phyloP scores from a whole-genome alignment of 2,797 vertebrate genomes.

The Nannoperca australis region DNA sequence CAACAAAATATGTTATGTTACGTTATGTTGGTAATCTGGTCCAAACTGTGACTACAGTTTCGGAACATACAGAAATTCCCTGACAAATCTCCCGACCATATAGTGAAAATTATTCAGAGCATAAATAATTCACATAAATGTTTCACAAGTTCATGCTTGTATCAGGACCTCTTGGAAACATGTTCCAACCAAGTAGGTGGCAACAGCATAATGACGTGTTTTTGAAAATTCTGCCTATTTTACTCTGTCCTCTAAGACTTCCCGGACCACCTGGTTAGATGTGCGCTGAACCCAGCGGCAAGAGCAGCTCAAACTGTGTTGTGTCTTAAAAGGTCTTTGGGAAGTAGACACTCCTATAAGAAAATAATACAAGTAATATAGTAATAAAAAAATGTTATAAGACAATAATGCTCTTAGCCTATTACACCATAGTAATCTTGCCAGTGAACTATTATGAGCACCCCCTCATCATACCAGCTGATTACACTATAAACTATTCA shows the following conservation, averaged over 20 bases:
- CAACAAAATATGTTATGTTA: not conserved
- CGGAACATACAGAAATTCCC: not conserved
- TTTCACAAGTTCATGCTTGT: not conserved
- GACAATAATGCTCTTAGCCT: not conserved
- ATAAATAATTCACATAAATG: not conserved
- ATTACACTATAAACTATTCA: conserved; percentile 55
- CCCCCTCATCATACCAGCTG: conserved; percentile 33
- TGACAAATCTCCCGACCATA: not conserved
- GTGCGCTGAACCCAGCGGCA: no score
- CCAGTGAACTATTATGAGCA: conserved; percentile 22
- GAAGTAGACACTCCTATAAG: not conserved
- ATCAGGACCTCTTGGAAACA: no score
- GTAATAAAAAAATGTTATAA: conserved; percentile 5
- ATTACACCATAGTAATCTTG: conserved; percentile 1
- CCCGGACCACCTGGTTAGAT: no score
- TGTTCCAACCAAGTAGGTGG: no score
- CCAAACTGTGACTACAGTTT: not conserved
- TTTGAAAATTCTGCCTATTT: no score
- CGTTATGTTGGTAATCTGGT: not conserved
- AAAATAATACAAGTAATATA: conserved; percentile 6
- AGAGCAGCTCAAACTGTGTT: no score
- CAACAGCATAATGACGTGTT: no score
- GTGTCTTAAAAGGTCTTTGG: no score
- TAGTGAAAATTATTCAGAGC: not conserved
- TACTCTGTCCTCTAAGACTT: no score